Base-by-base conservation (phyloP, 37 sponge, comb jelly and placozoan species). In the Tethya wilhelma region DNA sequence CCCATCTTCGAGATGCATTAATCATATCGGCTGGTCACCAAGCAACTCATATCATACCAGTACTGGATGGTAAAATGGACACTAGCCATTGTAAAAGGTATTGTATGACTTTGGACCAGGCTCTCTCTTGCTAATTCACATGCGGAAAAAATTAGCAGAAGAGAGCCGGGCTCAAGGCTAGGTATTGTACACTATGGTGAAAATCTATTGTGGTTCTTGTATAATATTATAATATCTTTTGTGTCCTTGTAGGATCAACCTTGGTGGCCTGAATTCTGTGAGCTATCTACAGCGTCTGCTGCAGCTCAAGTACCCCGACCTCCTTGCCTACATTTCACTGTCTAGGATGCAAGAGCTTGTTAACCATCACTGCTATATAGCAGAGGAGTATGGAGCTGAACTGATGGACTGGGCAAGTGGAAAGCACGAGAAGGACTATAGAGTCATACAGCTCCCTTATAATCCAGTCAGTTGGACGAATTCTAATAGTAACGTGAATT, bases 181-280 rank as follows among this genome's bases (percentile, higher is more conserved):
- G n/a, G n/a, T n/a, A n/a, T n/a, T n/a, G n/a, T n/a, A n/a, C n/a
- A n/a, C n/a, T n/a, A n/a, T n/a, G n/a, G n/a, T n/a, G n/a, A n/a
- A n/a, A n/a, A n/a, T n/a, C n/a, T n/a, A n/a, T n/a, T n/a, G n/a
- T n/a, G n/a, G n/a, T n/a, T n/a, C n/a, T n/a, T n/a, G n/a, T n/a
- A n/a, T n/a, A n/a, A n/a, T n/a, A n/a, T n/a, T n/a, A n/a, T n/a
- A n/a, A n/a, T n/a, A n/a, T n/a, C n/a, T n/a, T n/a, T n/a, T n/a
- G n/a, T n/a, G n/a, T n/a, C n/a, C n/a, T n/a, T n/a, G n/a, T n/a
- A 93, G 94, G 33, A 79, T 97, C 43, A 94, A 91, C 66, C 56
- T 97, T 7, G 98, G 98, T 22, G 98, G 98, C 0, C 33, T 80
- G 19, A 90, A 97, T 66, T 39, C 77, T 3, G 69, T 73, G 30